Evolutionary conservation across 2,888 invertebrate genomes (phyloP), one percentile per base, ranked within the genome.

Genomic region (Euplexia lucipara): DNA sequence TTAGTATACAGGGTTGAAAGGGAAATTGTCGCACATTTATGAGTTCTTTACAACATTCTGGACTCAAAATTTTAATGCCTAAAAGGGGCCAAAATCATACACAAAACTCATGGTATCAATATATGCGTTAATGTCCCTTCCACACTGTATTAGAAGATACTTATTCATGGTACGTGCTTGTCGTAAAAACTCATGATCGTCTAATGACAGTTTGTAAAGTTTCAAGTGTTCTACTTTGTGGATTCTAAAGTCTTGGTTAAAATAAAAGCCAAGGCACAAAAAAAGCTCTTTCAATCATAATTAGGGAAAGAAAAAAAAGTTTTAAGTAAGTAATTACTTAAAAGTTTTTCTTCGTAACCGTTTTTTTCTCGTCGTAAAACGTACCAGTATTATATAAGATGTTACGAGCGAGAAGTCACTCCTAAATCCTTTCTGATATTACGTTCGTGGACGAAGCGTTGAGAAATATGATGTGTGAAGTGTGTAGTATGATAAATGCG

Each of bases 381-480:
- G 10, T 30, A 10, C 16, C 41, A 8, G 18, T 52, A 53, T 39
- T 35, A 53, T 57, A 14, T 58, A 32, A 56, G 30, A 16, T 37
- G 45, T 42, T 16, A 34, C 30, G 20, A 37, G 35, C 42, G 47
- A 35, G 53, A 63, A 75, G 54, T 62, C 64, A 79, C 42, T 37
- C 37, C 22, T 45, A 61, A 59, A 75, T 70, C 63, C 57, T 54
- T 70, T 70, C 49, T 54, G 53, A 59, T 58, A 45, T 42, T 42
- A 64, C n/a, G 35, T 22, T 51, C 16, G 14, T 20, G 60, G 34
- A 51, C 41, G 20, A 37, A 41, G 39, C 22, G 34, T 45, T 62
- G 56, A 76, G 51, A 68, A 70, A 57, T 63, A 56, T 79, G 65
- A 79, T 66, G 47, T 59, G 66, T 65, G 62, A 65, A 66, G 68